phyloP scores from a whole-genome alignment of 2,113 vertebrate genomes.

The Peromyscus leucopus region DNA sequence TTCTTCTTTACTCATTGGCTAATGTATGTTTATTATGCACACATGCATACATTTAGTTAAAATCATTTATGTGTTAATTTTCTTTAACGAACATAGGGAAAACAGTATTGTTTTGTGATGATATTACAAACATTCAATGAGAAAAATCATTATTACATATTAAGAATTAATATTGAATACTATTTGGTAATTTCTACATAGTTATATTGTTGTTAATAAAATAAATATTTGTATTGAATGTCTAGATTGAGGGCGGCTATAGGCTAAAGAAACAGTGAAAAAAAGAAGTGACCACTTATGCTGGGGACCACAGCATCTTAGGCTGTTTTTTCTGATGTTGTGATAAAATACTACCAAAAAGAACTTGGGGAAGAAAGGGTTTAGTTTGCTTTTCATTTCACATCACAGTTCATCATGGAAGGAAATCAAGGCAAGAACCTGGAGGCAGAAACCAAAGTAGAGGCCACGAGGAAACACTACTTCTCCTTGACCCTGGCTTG shows the following conservation, averaged over 20 bases:
- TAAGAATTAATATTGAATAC: neutral
- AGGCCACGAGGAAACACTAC: neutral
- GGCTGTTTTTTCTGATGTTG: neutral
- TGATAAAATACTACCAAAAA: neutral
- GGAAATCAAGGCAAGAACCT: neutral
- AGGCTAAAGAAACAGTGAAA: neutral
- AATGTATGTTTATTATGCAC: neutral
- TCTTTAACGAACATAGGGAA: neutral
- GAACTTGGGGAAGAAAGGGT: neutral
- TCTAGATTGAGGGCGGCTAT: neutral
- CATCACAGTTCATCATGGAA: neutral
- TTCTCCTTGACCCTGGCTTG: neutral
- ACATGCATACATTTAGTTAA: neutral
- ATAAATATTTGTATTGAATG: neutral
- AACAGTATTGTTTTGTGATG: neutral
- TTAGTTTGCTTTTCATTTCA: neutral
- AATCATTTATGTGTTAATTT: neutral
- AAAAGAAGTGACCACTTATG: neutral
- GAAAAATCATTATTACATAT: neutral
- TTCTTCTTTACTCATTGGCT: neutral
- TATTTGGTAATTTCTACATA: neutral
- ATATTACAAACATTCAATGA: slow-evolving; percentile 38
- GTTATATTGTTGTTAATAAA: neutral
- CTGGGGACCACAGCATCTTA: neutral
- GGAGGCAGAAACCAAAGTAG: neutral